Evolutionary conservation across 2,113 vertebrate genomes (phyloP), one percentile per base, ranked within the genome.

Genomic region (Gambusia affinis): DNA sequence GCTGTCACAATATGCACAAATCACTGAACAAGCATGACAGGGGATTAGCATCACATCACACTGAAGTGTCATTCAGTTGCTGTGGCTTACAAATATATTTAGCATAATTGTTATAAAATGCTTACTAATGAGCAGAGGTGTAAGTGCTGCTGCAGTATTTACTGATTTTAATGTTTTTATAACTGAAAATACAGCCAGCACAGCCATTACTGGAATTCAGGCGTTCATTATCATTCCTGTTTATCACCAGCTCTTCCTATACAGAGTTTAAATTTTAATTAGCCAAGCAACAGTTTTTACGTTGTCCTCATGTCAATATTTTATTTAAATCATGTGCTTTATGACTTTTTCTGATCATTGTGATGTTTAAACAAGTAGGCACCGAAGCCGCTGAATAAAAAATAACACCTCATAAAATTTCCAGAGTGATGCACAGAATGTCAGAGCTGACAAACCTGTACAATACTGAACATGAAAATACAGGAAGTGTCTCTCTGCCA

Each of bases 81-180:
- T 4, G n/a, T 19, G 12, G 28, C 39, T n/a, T 44, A 44, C 29
- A 54, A n/a, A 61, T 57, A 17, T 67, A 64, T 81, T 70, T 70
- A 67, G 29, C 54, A 57, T 62, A 65, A 57, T 67, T 62, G 33
- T 64, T 57, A 69, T 77, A 6, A 66, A 62, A 82, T 78, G 29
- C 68, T 42, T 66, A 30, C 35, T 64, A 62, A 60, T 28, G 75
- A 60, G 33, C 39, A 72, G 35, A 72, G 61, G 64, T 73, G 29
- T 65, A 79, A 67, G 14, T 66, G 54, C 27, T 65, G 28, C 31
- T 66, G 37, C 12, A 54, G 24, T 37, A 68, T 67, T 29, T 65
- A 47, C 47, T 66, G 64, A 19, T 65, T 57, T 57, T n/a, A 57
- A 57, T 57, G 51, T n/a, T 57, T 57, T 57, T 17, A 57, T 57